Evolutionary conservation across 2,888 invertebrate species (phyloP), one percentile per base, ranked within the genome.

Genomic region (Drosophila neotestacea): DNA sequence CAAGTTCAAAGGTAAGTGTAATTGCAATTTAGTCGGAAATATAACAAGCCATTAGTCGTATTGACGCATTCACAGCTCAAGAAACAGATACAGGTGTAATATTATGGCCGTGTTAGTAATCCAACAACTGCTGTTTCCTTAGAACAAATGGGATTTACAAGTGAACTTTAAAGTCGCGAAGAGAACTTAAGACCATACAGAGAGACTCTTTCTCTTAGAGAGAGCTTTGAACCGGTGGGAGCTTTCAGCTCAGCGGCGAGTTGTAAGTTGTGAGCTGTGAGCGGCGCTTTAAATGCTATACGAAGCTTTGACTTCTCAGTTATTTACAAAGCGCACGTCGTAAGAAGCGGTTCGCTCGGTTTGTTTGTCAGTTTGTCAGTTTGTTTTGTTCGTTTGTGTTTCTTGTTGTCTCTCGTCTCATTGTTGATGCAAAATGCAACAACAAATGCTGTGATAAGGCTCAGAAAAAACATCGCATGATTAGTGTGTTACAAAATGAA

Each of bases 201-300:
- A 11, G 34, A 2, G 9, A 11, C 36, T 7, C 50, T 11, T 36
- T 13, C 27, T 4, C 64, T 39, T 51, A 13, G 13, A 38, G 34
- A 39, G 52, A 73, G 65, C 65, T 46, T 48, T 30, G 42, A 44
- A 42, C 28, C 36, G 55, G 47, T n/a, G 30, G 39, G 34, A 42
- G 34, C 32, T 52, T 58, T 36, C 27, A 47, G 55, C 28, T 72
- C 46, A 11, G 41, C 51, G 44, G 50, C 63, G 32, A 32, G 0
- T 9, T 32, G n/a, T 22, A 27, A 22, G 10, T 30, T 22, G 22
- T 47, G 50, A 64, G 16, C 16, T 16, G 16, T 16, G 16, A 16
- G 64, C 61, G 44, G 41, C 62, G 85, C 87, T 71, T 85, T 88
- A 85, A 86, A 88, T 88, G 69, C 56, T 65, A 64, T 59, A 58